phyloP scores from a whole-genome alignment of 2,113 vertebrate species.

The Prinia subflava region DNA sequence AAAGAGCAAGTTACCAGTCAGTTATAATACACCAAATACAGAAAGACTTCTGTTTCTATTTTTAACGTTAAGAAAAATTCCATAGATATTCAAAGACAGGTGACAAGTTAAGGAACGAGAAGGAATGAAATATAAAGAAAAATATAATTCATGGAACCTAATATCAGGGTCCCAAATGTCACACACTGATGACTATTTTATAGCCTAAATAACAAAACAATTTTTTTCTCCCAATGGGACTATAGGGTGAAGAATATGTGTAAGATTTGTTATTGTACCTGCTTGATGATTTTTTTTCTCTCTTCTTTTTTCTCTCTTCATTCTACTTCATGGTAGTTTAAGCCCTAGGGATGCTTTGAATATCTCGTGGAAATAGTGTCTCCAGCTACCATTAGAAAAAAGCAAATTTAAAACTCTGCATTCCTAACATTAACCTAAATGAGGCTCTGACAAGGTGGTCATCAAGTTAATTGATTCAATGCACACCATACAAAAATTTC shows the following conservation, averaged over 20 bases:
- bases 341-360: not conserved
- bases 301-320: not conserved
- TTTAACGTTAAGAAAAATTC: not conserved
- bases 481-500: not conserved
- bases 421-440: not conserved
- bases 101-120: not conserved
- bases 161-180: not conserved
- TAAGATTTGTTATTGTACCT: not conserved
- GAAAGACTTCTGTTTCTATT: not conserved
- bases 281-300: not conserved
- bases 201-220: not conserved
- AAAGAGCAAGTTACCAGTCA: not conserved
- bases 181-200: not conserved
- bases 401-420: not conserved
- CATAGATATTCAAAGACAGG: not conserved
- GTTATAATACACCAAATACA: not conserved
- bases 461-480: not conserved
- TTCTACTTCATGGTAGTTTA: not conserved
- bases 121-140: not conserved
- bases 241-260: not conserved
- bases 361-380: not conserved
- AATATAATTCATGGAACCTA: not conserved
- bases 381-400: not conserved
- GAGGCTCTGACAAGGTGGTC: not conserved
- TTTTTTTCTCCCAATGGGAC: not conserved